Evolutionary conservation across 2,797 vertebrate genomes (phyloP).

Genomic region (Lophotriccus pileatus): DNA sequence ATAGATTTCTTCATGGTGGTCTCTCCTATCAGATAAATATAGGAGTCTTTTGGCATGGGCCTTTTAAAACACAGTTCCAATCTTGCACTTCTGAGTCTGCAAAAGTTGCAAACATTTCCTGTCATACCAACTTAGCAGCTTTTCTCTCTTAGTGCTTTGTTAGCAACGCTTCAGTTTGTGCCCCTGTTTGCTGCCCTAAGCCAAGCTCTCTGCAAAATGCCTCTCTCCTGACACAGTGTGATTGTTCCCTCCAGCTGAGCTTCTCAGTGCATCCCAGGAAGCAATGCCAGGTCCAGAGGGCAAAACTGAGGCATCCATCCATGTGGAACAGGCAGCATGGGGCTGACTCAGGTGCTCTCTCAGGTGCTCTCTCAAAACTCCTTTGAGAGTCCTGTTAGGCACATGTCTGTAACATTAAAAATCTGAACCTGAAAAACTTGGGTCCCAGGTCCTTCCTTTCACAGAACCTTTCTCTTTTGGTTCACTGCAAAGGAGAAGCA

Average conservation of each 20-base stretch:
- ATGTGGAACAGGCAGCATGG: neutral
- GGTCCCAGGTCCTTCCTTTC: neutral
- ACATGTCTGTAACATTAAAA: neutral
- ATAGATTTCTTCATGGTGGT: neutral
- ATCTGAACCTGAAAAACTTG: neutral
- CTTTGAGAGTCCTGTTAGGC: neutral
- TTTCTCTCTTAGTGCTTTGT: neutral
- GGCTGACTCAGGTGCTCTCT: neutral
- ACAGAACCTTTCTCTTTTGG: neutral
- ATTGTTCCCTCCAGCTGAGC: neutral
- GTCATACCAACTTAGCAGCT: neutral
- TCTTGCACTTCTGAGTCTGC: neutral
- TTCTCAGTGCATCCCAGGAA: rapidly evolving
- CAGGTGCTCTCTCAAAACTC: neutral
- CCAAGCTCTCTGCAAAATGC: neutral
- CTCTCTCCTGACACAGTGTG: neutral
- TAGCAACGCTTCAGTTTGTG: neutral
- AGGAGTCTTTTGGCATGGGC: neutral
- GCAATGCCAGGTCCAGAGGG: rapidly evolving
- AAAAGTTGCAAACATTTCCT: neutral
- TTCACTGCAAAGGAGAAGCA: neutral
- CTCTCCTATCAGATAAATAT: neutral
- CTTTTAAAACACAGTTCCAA: neutral
- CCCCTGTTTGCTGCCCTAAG: neutral
- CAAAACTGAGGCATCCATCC: rapidly evolving